Evolutionary conservation across 2,113 vertebrate genomes (phyloP).

Genomic region (Colius striatus): DNA sequence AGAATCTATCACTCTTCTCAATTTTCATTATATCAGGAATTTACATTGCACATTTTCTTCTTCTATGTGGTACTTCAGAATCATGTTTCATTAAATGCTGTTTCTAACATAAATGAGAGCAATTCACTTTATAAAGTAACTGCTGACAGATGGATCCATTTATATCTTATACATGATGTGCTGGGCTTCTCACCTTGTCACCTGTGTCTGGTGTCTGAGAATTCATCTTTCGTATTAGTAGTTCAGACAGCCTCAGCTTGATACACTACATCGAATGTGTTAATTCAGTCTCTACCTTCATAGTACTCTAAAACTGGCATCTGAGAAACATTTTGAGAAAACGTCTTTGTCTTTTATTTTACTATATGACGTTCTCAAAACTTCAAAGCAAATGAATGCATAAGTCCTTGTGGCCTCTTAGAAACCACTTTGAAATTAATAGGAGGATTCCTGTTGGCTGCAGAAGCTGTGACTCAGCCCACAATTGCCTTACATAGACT

Average conservation of each 20-base stretch:
- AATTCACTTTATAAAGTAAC: slow-evolving; percentile 41
- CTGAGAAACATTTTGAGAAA: not conserved
- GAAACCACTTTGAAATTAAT: not conserved
- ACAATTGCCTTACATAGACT: not conserved
- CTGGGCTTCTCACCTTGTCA: slow-evolving; percentile 37
- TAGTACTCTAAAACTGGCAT: not conserved
- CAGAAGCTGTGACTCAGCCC: not conserved
- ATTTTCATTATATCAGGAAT: slow-evolving; percentile 44
- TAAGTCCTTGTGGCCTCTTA: not conserved
- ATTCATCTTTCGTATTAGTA: slow-evolving; percentile 3
- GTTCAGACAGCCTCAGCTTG: not conserved
- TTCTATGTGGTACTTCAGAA: slow-evolving; percentile 16
- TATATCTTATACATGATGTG: not conserved
- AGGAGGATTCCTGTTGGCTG: not conserved
- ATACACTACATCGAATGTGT: not conserved
- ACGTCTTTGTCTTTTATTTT: not conserved
- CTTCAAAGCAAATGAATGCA: accelerated
- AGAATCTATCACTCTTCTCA: slow-evolving; percentile 18
- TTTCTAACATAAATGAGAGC: slow-evolving; percentile 48
- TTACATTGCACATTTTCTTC: slow-evolving; percentile 29
- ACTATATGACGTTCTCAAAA: not conserved
- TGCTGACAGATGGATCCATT: slow-evolving; percentile 47
- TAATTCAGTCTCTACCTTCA: not conserved
- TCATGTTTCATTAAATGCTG: slow-evolving; percentile 49
- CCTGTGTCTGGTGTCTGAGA: not conserved